Conservation (phyloP, 2,113 vertebrate species). For the Channa maculata region DNA sequence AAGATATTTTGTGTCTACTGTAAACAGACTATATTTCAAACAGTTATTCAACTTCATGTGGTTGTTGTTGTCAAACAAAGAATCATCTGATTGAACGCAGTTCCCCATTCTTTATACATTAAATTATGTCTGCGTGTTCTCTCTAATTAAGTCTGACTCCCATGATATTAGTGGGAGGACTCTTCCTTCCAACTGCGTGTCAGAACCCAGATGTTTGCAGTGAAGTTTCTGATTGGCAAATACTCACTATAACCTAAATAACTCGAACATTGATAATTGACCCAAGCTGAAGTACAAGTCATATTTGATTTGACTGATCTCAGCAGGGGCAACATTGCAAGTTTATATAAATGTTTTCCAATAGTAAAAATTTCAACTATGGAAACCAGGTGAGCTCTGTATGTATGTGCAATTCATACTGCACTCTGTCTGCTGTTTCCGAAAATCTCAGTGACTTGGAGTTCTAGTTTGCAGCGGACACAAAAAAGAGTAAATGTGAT, state of each 20-base stretch:
- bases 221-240: constrained; percentile 14
- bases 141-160: constrained; percentile 54
- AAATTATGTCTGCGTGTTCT: constrained; percentile 36
- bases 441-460: constrained; percentile 17
- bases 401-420: neutral
- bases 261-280: neutral
- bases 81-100: constrained; percentile 42
- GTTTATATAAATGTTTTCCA: neutral
- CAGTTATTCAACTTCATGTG: constrained; percentile 52
- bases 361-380: too few species aligned
- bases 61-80: constrained; percentile 47
- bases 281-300: neutral
- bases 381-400: too few species aligned
- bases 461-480: constrained; percentile 31
- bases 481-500: neutral
- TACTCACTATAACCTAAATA: neutral
- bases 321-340: neutral
- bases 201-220: constrained; percentile 37
- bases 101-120: constrained; percentile 24
- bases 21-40: constrained; percentile 45
- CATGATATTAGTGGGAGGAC: constrained; percentile 25
- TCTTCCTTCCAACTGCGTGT: neutral
- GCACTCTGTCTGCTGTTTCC: constrained; percentile 14
- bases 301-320: constrained; percentile 15
- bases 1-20: constrained; percentile 22